Base-by-base conservation (phyloP, 2,113 vertebrate species). In the Platysternon megacephalum region DNA sequence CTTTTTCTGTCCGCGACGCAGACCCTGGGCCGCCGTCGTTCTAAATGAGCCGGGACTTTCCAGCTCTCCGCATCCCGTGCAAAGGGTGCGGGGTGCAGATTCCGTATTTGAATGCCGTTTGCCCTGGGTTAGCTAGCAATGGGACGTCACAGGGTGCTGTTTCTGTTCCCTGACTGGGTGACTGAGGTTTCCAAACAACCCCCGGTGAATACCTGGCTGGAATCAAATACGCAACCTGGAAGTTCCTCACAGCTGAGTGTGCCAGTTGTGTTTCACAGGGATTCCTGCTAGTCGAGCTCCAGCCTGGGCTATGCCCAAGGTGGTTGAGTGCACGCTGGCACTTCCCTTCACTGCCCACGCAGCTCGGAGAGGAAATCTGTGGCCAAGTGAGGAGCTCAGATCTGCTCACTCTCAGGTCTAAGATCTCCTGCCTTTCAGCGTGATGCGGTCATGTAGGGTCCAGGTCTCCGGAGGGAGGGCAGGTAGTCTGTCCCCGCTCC, bases 401-500 rank as follows among this genome's bases (percentile, higher is more conserved):
- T n/a, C 68, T 42, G n/a, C 9, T 24, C 19, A 3, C 22, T 9
- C 21, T 42, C 68, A 24, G 68, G 19, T 74, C n/a, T 9, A n/a
- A 61, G 56, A 83, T 24, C 0, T 3, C n/a, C 68, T 92, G 85
- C 83, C 49, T 44, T 85, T 89, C 46, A 42, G 49, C 83, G 32
- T 87, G 52, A 79, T 82, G 82, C 94, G 29, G 11, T 32, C 58
- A 14, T 29, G 94, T 78, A 89, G 78, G 90, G 90, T 68, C 87
- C 76, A 39, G 42, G 1, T 3, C 72, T 89, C 35, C 61, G 7
- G 24, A 51, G 51, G 84, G 39, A 19, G 55, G 29, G 42, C 55
- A 92, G 76, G 21, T 92, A 56, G 89, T 91, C 80, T 82, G 46
- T 61, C 35, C 94, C 93, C 65, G n/a, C n/a, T 61, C 35, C 94